Evolutionary conservation across 2,113 vertebrate species (phyloP), one percentile per base, ranked within the genome.

Genomic region (Hoplias malabaricus): DNA sequence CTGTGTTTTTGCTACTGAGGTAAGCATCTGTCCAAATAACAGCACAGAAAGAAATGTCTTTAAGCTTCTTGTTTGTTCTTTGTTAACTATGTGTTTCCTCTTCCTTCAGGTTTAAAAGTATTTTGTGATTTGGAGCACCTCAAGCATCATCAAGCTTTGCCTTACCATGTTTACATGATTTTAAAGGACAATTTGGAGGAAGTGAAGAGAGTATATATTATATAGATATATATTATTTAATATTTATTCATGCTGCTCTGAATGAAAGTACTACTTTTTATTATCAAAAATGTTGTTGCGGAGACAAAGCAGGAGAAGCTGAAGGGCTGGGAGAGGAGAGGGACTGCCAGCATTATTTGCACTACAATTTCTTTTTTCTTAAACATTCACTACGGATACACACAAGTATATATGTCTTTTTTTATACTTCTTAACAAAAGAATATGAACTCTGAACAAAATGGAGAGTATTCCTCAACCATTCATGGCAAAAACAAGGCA

Each of bases 1-100:
- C 69, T 90, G 90, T 83, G 88, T 93, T 73, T 94, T 93, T 65
- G 94, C 94, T 72, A 94, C 94, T 29, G 93, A 95, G 94, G 94
- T 94, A 88, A 89, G 73, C 8, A 63, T 27, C 33, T n/a, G n/a
- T n/a, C n/a, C n/a, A n/a, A n/a, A n/a, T n/a, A n/a, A n/a, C n/a
- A n/a, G n/a, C n/a, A n/a, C n/a, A n/a, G n/a, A n/a, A n/a, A n/a
- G n/a, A n/a, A n/a, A n/a, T n/a, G n/a, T n/a, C n/a, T 33, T 69
- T 48, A 10, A 63, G 8, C 34, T 12, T 38, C 42, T 33, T 7
- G 5, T 34, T 7, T 34, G 3, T 31, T 36, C 7, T 16, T 56
- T 21, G 0, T 33, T 78, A 73, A 82, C 43, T 9, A 1, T 48
- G 46, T 36, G 2, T 48, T 25, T 68, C 63, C 4, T 42, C 29